Evolutionary conservation across 2,888 invertebrate genomes (phyloP).

Genomic region (Enchytraeus crypticus): DNA sequence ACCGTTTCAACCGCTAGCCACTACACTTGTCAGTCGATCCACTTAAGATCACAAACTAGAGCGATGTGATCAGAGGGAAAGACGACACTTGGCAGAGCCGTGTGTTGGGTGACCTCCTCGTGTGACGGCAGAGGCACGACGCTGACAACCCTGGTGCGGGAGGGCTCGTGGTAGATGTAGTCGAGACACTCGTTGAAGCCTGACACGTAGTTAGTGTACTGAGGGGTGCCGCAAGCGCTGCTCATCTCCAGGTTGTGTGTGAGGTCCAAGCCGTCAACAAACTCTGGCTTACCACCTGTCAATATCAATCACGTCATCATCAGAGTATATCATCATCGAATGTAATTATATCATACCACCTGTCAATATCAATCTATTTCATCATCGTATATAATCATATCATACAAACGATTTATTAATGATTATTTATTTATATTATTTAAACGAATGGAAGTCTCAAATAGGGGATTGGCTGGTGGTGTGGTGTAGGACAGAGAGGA

Average conservation of each 20-base stretch:
- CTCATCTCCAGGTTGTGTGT: conserved; percentile 59
- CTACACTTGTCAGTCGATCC: conserved; percentile 17
- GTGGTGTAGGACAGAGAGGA: too few relatives aligned
- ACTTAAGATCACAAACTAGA: conserved; percentile 54
- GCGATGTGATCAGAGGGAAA: conserved; percentile 92
- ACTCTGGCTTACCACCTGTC: conserved; percentile 54
- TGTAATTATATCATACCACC: not conserved
- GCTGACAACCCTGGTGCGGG: conserved; percentile 49
- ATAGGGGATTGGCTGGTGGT: too few relatives aligned
- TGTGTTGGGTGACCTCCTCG: conserved; percentile 65
- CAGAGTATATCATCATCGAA: not conserved
- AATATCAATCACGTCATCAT: not conserved
- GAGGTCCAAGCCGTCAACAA: conserved; percentile 57
- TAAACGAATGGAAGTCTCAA: too few relatives aligned
- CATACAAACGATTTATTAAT: too few relatives aligned
- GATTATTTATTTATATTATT: too few relatives aligned
- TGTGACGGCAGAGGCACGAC: conserved; percentile 71
- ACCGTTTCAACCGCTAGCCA: not conserved
- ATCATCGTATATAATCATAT: too few relatives aligned
- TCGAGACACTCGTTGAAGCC: conserved; percentile 79
- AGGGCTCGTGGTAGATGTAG: conserved; percentile 74
- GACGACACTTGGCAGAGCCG: conserved; percentile 75
- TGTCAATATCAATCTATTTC: too few relatives aligned
- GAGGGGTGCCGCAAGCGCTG: conserved; percentile 75
- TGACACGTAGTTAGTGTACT: conserved; percentile 74